phyloP scores from a whole-genome alignment of 2,797 vertebrate species.

The Nyctibius grandis region DNA sequence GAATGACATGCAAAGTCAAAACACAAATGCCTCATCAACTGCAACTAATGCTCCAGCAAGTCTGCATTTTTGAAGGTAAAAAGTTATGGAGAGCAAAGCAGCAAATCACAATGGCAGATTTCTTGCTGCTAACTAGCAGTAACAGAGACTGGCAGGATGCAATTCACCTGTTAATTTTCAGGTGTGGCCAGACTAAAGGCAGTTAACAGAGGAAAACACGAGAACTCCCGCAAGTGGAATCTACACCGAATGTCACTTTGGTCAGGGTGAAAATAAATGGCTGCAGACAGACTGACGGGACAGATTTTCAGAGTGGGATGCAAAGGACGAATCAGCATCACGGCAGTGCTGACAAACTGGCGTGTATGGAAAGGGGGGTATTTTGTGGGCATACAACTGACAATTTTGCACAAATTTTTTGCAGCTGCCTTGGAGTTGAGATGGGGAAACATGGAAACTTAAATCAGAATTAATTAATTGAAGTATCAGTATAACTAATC shows the following conservation, averaged over 20 bases:
- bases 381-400: background rate
- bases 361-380: fast-evolving
- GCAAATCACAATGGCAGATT: background rate
- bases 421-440: background rate
- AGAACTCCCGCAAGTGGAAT: background rate
- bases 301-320: background rate
- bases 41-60: background rate
- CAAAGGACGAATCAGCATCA: background rate
- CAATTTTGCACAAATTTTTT: background rate
- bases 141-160: background rate
- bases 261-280: background rate
- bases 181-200: background rate
- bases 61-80: background rate
- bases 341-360: background rate
- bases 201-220: background rate
- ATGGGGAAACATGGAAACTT: background rate
- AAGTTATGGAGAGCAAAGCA: background rate
- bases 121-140: background rate
- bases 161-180: background rate
- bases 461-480: background rate
- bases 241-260: background rate
- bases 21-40: background rate
- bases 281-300: background rate
- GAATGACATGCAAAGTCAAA: background rate
- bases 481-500: background rate